These are phyloP conservation scores for Galagoides demidoff DNA, from an alignment of 2,797 vertebrate genomes.

Conservation along the genomic window DNA sequence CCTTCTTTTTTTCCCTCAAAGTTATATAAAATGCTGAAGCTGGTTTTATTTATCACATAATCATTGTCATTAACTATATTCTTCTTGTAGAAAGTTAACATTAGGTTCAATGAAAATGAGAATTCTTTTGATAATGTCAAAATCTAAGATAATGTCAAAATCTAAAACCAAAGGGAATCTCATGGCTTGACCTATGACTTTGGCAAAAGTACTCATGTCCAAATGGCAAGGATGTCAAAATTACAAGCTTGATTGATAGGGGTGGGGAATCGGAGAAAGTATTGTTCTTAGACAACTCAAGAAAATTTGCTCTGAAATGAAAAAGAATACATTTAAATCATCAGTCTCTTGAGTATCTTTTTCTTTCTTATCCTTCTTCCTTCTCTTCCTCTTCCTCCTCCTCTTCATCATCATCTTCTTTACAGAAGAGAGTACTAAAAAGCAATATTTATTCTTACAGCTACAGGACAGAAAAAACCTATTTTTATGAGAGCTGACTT, in stretches of 20 bases:
- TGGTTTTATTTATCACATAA: neutral
- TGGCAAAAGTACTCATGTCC: neutral
- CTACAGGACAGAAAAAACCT: neutral
- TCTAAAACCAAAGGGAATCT: neutral
- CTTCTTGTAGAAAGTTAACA: neutral
- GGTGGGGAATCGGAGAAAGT: neutral
- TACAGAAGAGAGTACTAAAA: neutral
- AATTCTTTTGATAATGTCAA: neutral
- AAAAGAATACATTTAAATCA: neutral
- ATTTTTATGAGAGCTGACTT: neutral
- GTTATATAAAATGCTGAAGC: neutral
- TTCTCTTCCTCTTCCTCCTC: neutral
- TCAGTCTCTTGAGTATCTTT: neutral
- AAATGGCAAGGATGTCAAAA: neutral
- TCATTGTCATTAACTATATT: neutral
- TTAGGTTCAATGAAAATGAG: neutral
- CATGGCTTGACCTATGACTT: neutral
- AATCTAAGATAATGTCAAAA: neutral
- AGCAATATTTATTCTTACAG: neutral
- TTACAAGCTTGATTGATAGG: neutral
- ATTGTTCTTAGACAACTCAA: neutral
- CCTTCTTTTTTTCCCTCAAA: neutral
- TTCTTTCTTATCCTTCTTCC: neutral
- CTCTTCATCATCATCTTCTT: neutral
- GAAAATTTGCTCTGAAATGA: neutral